Evolutionary conservation across 2,888 invertebrate species (phyloP).

Genomic region (Cheilosia impressa): DNA sequence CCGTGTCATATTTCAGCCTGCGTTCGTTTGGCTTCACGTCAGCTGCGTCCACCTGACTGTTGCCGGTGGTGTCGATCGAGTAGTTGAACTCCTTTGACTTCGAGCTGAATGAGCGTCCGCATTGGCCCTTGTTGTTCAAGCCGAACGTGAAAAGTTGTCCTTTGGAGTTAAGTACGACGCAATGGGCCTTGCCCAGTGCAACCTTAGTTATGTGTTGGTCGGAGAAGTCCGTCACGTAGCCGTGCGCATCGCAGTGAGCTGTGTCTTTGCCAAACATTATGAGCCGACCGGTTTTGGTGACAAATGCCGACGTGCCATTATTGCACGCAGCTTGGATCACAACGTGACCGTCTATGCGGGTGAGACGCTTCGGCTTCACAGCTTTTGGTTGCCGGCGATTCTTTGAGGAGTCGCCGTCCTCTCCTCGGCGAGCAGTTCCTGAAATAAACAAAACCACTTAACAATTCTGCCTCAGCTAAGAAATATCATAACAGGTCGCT

Average conservation of each 20-base stretch:
- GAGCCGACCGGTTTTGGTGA: conserved; percentile 94
- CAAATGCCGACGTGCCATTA: conserved; percentile 96
- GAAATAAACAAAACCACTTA: conserved; percentile 78
- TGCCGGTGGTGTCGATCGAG: conserved; percentile 74
- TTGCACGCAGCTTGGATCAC: conserved; percentile 95
- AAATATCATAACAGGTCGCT: no score
- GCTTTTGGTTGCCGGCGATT: conserved; percentile 94
- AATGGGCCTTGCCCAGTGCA: conserved; percentile 97
- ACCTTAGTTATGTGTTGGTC: conserved; percentile 90
- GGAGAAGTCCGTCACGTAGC: conserved; percentile 90
- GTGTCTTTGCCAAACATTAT: conserved; percentile 98
- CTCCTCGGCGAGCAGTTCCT: conserved; percentile 95
- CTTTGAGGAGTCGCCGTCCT: conserved; percentile 94
- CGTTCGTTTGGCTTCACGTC: conserved; percentile 51
- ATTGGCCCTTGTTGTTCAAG: conserved; percentile 98
- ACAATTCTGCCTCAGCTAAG: neutral
- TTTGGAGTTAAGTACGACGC: conserved; percentile 93
- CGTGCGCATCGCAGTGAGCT: conserved; percentile 90
- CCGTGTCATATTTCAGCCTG: conserved; percentile 80
- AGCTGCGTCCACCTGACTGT: conserved; percentile 42
- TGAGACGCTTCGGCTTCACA: conserved; percentile 95
- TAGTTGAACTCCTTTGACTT: conserved; percentile 85
- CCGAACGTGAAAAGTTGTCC: conserved; percentile 98
- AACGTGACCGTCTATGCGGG: conserved; percentile 93
- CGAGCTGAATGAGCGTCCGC: conserved; percentile 92